phyloP scores from a whole-genome alignment of 2,797 vertebrate species.

The Mergus octosetaceus region DNA sequence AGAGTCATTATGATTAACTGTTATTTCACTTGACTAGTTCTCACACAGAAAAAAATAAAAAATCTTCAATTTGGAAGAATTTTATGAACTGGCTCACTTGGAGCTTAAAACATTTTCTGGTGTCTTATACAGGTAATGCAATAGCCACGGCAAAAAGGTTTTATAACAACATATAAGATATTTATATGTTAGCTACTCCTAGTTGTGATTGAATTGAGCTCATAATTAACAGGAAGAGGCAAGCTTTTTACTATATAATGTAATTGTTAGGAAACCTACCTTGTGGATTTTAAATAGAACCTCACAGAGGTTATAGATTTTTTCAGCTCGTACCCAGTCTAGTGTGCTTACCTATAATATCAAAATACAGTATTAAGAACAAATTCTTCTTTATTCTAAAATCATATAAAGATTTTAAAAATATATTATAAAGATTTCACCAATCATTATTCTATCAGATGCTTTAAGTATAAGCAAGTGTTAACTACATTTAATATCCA shows the following conservation, averaged over 20 bases:
- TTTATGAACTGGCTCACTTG: background rate
- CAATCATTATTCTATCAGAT: background rate
- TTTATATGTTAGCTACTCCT: background rate
- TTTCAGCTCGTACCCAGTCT: slow-evolving; percentile 91
- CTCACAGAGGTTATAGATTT: slow-evolving; percentile 95
- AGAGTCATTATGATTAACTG: background rate
- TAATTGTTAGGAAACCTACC: slow-evolving; percentile 76
- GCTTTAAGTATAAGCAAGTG: background rate
- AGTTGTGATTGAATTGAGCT: background rate
- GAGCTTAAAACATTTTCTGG: background rate
- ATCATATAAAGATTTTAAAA: background rate
- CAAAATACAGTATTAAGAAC: background rate
- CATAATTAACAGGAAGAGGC: background rate
- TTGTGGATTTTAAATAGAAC: slow-evolving; percentile 96
- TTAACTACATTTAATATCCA: background rate
- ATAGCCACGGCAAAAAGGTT: background rate
- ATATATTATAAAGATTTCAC: background rate
- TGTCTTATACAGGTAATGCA: background rate
- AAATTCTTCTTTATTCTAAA: background rate
- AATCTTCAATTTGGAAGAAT: background rate
- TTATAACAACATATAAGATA: background rate
- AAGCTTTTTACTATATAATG: background rate
- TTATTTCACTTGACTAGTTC: background rate
- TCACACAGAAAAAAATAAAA: background rate
- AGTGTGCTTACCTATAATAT: slow-evolving; percentile 84